Base-by-base conservation (phyloP, 2,888 invertebrate species). In the Coremacera marginata region DNA sequence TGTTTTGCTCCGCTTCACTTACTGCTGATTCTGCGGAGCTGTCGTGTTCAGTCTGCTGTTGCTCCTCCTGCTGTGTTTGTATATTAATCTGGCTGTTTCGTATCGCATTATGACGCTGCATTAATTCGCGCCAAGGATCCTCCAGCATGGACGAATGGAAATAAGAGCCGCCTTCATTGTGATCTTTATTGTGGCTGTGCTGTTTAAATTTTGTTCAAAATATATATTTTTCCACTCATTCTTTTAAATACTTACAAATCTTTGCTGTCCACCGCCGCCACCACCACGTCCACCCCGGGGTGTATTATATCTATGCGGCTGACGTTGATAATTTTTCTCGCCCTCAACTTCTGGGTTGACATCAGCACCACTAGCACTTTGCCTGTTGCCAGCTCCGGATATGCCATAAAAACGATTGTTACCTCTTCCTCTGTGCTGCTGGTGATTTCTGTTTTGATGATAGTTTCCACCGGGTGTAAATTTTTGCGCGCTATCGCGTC, bases 131-230 rank as follows among this genome's bases (percentile, higher is more conserved):
- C 89, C 89, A 89, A 0, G 89, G 89, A 79, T 89, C 89, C 70
- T 87, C 86, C 0, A 89, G 78, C 88, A 89, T 89, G 0, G 88
- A 86, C 1, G 80, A 83, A 78, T 89, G 89, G 57, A 84, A 84
- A 73, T 62, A 70, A 14, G 60, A n/a, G 70, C 22, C 44, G 34
- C 49, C 7, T 60, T 25, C 44, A 27, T 57, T 60, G 31, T n/a
- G n/a, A n/a, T 62, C 37, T 14, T 60, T 25, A 55, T 62, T 44
- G 14, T 25, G 5, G 5, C 55, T 22, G 16, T 62, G 9, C 44
- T 37, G 8, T 62, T 62, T 25, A 27, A 44, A 19, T 49, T 5
- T 44, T 19, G 22, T 19, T 8, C 0, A 55, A 55, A 55, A 55
- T 44, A n/a, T 51, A 16, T 34, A 57, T 68, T n/a, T 72, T 78